phyloP scores from a whole-genome alignment of 2,797 vertebrate species.

The Sebastes flavidus region DNA sequence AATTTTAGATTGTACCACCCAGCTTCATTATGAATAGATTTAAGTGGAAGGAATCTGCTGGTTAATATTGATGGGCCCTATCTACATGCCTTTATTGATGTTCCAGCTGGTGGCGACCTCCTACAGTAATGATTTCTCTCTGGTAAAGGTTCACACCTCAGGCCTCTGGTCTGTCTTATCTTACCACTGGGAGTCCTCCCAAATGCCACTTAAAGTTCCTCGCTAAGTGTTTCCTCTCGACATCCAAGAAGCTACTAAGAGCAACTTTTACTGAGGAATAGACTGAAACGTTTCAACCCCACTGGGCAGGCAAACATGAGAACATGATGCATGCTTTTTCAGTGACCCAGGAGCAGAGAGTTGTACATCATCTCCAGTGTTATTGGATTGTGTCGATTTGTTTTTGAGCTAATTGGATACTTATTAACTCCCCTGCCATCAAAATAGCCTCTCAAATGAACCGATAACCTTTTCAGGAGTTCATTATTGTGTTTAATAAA shows the following conservation, averaged over 20 bases:
- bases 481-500: not conserved
- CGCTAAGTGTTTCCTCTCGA: not conserved
- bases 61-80: conserved; percentile 6
- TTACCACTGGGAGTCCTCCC: not conserved
- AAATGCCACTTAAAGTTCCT: not conserved
- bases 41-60: not conserved
- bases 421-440: not conserved
- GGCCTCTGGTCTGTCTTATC: not conserved
- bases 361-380: too few relatives aligned
- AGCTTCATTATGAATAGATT: not conserved
- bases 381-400: not conserved
- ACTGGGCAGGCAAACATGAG: not conserved
- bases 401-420: not conserved
- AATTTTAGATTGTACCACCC: not conserved
- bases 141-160: not conserved
- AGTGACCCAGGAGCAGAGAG: not conserved
- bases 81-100: not conserved
- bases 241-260: not conserved
- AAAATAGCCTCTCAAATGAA: not conserved
- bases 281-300: not conserved
- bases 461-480: not conserved
- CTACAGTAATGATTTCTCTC: not conserved
- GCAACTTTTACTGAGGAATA: not conserved
- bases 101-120: not conserved
- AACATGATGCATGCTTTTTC: not conserved